Evolutionary conservation across 2,888 invertebrate genomes (phyloP), one percentile per base, ranked within the genome.

Genomic region (Rutpela maculata): DNA sequence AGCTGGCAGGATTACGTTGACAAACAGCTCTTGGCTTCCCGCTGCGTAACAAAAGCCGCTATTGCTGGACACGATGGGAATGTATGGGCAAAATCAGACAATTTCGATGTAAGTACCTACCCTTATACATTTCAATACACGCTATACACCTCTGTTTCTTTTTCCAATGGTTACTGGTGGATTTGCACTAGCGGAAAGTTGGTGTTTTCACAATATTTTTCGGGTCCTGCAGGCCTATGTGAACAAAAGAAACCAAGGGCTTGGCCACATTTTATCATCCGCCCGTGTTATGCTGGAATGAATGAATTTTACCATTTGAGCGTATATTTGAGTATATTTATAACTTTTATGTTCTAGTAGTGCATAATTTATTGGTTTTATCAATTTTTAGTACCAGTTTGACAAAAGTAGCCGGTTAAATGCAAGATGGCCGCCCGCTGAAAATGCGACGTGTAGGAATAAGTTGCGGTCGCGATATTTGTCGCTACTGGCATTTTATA

Each of bases 1-100:
- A 97, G 97, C 95, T 97, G 97, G 97, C 97, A 97, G 95, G 97
- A 97, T 95, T 97, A 97, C 93, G 96, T 97, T 92, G 97, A 97
- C 93, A 97, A 97, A 94, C 97, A 97, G 93, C 95, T 97, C 93
- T 93, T 97, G 93, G 97, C 97, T 90, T 97, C 97, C 91, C 95
- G 95, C 91, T 97, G 97, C 95, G 97, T 97, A 89, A 95, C 95
- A 92, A 96, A 96, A 93, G 97, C 97, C 89, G 97, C 96, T 90
- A 97, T 97, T 91, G 96, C 96, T 90, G 97, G 97, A 91, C 97
- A 96, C 93, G 97, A 97, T 91, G 97, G 97, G 90, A 96, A 96
- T 92, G 93, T 97, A 90, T 97, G 97, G 97, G 97, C 97, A 88
- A 97, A 96, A 93, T 97, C 97, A 81, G 96, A 95, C 86, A 95